These are phyloP conservation scores for Drosophila maculinotata DNA, from an alignment of 2,888 invertebrate genomes.

Conservation along the genomic window DNA sequence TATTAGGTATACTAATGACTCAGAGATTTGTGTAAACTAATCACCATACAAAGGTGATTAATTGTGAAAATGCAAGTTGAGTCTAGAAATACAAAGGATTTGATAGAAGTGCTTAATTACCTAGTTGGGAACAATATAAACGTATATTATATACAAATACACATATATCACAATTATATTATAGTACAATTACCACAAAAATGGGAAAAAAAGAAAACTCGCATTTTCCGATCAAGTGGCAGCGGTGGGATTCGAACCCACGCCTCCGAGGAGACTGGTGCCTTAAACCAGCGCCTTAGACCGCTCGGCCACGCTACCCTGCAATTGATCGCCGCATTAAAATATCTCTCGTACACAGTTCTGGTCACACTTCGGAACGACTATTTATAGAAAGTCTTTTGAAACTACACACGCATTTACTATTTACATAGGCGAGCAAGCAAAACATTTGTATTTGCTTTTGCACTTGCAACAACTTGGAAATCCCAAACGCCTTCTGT, in stretches of 20 bases:
- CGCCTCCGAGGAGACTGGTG: conserved; percentile 84
- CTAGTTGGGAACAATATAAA: background rate
- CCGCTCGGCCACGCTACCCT: conserved; percentile 85
- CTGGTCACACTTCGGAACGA: background rate
- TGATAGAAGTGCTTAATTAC: background rate
- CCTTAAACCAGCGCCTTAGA: conserved; percentile 84
- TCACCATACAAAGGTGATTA: conserved; percentile 1
- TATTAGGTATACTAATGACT: conserved; percentile 29
- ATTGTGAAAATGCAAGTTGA: background rate
- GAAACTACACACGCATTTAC: conserved; percentile 10
- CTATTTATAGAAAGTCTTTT: conserved; percentile 38
- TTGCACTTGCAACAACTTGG: conserved; percentile 29
- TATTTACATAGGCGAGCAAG: conserved; percentile 2
- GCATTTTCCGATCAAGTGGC: no score
- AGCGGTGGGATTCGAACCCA: conserved; percentile 85
- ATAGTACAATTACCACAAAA: background rate
- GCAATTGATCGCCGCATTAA: background rate
- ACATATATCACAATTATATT: background rate
- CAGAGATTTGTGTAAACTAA: conserved; percentile 9
- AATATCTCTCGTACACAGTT: conserved; percentile 5
- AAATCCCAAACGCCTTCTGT: conserved; percentile 10
- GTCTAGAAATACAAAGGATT: background rate
- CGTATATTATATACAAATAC: no score
- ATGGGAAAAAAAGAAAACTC: background rate
- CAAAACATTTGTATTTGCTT: conserved; percentile 20